phyloP scores from a whole-genome alignment of 2,113 vertebrate species.

The rat (Rattus norvegicus) region GRCr8 NC_086019.1:165961001-165961500 shows the following conservation, averaged over 20 bases:
- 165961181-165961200: constrained; percentile 1
- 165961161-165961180: not conserved
- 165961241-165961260: constrained; percentile 31
- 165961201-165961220: not conserved
- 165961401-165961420: not conserved
- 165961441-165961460: not conserved
- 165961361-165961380: not conserved
- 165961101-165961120: not conserved
- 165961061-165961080: rapidly evolving
- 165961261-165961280: not conserved
- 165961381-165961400: not conserved
- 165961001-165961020: not conserved
- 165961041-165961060: not conserved
- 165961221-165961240: constrained; percentile 4
- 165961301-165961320: not conserved
- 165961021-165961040: not conserved
- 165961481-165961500: too few relatives aligned
- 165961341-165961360: not conserved
- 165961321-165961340: not conserved
- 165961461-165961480: not conserved
- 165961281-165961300: not conserved
- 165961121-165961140: not conserved
- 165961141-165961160: not conserved
- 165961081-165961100: not conserved
- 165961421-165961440: too few relatives aligned